Percentiles rank a stretch among this genome's conserved stretches.
These are phyloP conservation scores for Sebastes paucispinis DNA, from an alignment of 2,797 vertebrate genomes.

Conservation along the genomic window DNA sequence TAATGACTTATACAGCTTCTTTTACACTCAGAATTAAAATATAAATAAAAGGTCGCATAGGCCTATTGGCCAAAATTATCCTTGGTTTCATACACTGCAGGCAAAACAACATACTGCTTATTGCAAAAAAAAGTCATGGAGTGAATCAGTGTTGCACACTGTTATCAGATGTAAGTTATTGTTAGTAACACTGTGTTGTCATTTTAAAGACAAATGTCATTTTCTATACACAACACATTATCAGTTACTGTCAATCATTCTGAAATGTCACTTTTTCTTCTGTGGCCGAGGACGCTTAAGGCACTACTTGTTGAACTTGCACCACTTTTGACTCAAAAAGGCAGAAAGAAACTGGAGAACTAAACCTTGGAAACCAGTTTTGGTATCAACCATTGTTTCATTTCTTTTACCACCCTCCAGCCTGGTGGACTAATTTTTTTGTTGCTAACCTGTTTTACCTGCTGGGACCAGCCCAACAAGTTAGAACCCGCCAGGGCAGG, in stretches of 20 bases:
- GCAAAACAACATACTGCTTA: neutral
- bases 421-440: neutral
- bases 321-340: neutral
- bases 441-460: neutral
- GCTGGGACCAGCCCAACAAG: neutral
- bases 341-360: neutral
- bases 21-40: neutral
- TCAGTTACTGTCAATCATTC: neutral
- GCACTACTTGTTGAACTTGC: neutral
- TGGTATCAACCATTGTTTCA: neutral
- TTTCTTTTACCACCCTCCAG: neutral
- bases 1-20: accelerated
- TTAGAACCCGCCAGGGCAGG: neutral
- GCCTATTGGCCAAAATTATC: neutral
- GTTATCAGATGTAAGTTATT: neutral
- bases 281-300: neutral
- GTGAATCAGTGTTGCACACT: neutral
- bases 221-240: neutral
- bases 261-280: neutral
- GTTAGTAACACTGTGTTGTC: neutral
- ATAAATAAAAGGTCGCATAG: neutral
- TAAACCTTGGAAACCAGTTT: neutral
- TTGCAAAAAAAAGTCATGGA: neutral
- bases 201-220: neutral
- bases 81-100: neutral